Base-by-base conservation (phyloP, 2,888 invertebrate species). In the Cepaea hortensis region DNA sequence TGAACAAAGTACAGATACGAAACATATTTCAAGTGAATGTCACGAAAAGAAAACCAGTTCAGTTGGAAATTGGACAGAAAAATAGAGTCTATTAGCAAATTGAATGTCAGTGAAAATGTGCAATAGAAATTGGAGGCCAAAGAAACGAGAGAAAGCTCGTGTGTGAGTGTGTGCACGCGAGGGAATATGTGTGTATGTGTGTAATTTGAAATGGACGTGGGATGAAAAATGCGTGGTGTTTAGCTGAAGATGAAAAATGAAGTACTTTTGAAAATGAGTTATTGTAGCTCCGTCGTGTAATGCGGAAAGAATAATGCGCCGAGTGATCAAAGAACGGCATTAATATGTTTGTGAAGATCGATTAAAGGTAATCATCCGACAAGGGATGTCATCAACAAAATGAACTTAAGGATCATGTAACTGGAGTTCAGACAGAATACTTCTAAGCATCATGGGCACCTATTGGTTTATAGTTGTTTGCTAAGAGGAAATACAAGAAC, bases 261-360 rank as follows among this genome's bases (percentile, higher is more conserved):
- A 81, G 13, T 62, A 62, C 61, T 9, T 61, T 20, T 61, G 62
- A 65, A 18, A 9, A 62, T 20, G 20, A 62, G 35, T 23, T 18
- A 55, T 18, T 20, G 61, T 11, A n/a, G 9, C 15, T 15, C 5
- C n/a, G 11, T 6, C 13, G 82, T 5, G 35, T 35, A 35, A 35
- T 35, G 35, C 35, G 35, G 9, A 55, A 1, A 77, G 23, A 55
- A 48, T 7, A 75, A 48, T 48, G 61, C 55, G 61, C 13, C 3
- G 23, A 9, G n/a, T 61, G 77, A 77, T 77, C 77, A 77, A 77
- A 61, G 77, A 61, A 61, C 50, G 4, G 48, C 50, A 76, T 48
- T 76, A 48, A 48, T 50, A 50, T 76, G 48, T 18, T 3, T 48
- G 48, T 76, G 75, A 50, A 15, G 75, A 76, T 76, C 75, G 50